A percentile compares a stretch with the other conserved stretches of the same genome.
Conservation (phyloP, 2,797 vertebrate species). For the Coregonus suidteri region DNA sequence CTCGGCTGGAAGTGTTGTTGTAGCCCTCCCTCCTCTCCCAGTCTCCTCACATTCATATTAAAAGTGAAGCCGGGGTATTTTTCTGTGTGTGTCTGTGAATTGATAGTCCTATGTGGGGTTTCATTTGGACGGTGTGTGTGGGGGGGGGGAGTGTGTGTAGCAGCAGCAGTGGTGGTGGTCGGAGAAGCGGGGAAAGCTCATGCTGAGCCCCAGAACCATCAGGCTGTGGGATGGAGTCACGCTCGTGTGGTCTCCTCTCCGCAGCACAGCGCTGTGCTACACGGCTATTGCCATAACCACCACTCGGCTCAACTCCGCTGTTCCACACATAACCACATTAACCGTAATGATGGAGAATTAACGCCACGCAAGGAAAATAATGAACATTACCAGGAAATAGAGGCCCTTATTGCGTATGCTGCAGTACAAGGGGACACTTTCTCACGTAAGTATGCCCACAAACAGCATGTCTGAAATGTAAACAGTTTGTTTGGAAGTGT, state of each 20-base stretch:
- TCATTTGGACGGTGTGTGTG: neutral
- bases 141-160: neutral
- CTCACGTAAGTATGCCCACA: neutral
- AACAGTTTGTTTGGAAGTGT: conserved; percentile 24
- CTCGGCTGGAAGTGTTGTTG: conserved; percentile 42
- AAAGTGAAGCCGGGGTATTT: conserved; percentile 19
- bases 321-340: conserved; percentile 23
- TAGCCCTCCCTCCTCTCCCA: neutral
- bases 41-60: conserved; percentile 16
- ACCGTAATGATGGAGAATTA: conserved; percentile 31
- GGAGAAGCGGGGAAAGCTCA: neutral
- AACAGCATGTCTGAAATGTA: conserved; percentile 14
- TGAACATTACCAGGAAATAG: conserved; percentile 17
- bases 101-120: neutral
- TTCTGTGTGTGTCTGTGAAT: conserved; percentile 14
- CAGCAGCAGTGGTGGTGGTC: neutral
- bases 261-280: neutral
- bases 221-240: neutral
- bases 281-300: neutral
- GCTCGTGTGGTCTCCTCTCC: neutral
- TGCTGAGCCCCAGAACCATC: neutral
- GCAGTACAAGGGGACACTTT: neutral
- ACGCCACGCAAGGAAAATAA: conserved; percentile 5
- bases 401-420: neutral
- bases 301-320: neutral